Evolutionary conservation across 2,797 vertebrate genomes (phyloP), one percentile per base, ranked within the genome.

Genomic region (Yasuhikotakia modesta): DNA sequence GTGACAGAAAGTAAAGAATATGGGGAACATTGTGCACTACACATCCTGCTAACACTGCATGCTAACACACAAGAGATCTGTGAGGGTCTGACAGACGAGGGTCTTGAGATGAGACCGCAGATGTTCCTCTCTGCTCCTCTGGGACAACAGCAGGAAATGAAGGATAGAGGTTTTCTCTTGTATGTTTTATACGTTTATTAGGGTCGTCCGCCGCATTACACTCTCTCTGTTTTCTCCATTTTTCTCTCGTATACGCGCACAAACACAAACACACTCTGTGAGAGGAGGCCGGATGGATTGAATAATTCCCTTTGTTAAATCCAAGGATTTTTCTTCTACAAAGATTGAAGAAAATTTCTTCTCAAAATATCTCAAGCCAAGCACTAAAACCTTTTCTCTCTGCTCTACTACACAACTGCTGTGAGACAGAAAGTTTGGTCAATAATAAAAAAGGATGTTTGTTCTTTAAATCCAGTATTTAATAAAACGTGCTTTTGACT

Each of bases 261-360:
- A n/a, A n/a, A n/a, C 50, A 61, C 73, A 81, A 64, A 78, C 82
- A 83, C 76, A 48, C 71, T 32, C 58, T 81, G 78, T 79, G 74
- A 82, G 57, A 78, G 80, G 75, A 83, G 74, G 75, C 61, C 75
- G 76, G 86, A 82, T 4, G 46, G 70, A 72, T 71, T 89, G 72
- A 90, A 89, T 89, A 86, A 90, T 88, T 90, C 82, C 70, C 78
- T 88, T 87, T 90, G 85, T 86, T 79, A 58, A 82, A 72, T 66
- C 73, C 60, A 69, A 84, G 81, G 57, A 48, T 74, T 58, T 75
- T 73, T 76, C 58, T 81, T 75, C 52, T 63, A 63, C 19, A 81
- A 81, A 88, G 79, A 82, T 88, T 83, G 86, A 83, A 85, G 64
- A 83, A 85, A 85, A 77, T 70, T 84, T 79, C 55, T 64, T 82